These are phyloP conservation scores for Mola mola DNA, from an alignment of 2,113 vertebrate species.

Conservation along the genomic window DNA sequence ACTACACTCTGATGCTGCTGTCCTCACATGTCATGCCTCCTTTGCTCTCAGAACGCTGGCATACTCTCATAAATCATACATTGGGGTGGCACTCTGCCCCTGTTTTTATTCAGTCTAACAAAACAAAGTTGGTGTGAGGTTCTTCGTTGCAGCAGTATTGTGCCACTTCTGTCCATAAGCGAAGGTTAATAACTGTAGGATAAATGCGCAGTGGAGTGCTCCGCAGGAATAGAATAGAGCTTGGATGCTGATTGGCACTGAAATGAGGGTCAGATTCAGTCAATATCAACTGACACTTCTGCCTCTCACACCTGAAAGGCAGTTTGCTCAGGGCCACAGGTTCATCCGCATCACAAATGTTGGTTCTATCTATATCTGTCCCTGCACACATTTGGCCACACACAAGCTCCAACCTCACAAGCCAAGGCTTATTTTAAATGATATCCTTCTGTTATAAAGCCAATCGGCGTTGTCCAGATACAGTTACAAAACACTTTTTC, in stretches of 20 bases:
- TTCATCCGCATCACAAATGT: slow-evolving; percentile 49
- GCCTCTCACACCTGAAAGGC: slow-evolving; percentile 15
- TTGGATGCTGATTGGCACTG: slow-evolving; percentile 10
- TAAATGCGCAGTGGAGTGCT: slow-evolving; percentile 4
- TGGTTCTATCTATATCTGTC: slow-evolving; percentile 1
- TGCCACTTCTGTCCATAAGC: too few relatives aligned
- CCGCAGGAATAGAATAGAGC: background rate
- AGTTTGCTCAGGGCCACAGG: background rate
- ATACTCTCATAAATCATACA: too few relatives aligned
- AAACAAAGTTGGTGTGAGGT: too few relatives aligned
- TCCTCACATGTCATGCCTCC: too few relatives aligned
- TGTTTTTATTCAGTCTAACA: too few relatives aligned
- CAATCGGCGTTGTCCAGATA: too few relatives aligned
- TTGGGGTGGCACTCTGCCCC: too few relatives aligned
- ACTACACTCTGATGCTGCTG: too few relatives aligned
- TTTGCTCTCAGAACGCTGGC: too few relatives aligned
- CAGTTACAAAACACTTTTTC: too few relatives aligned
- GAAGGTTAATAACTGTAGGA: background rate
- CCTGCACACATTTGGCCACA: background rate
- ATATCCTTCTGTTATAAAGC: too few relatives aligned
- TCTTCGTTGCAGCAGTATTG: too few relatives aligned
- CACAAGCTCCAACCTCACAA: background rate
- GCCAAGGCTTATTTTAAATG: background rate
- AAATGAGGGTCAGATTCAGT: background rate
- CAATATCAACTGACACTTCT: background rate